A percentile compares a stretch with the other conserved stretches of the same genome.
phyloP scores from a whole-genome alignment of 2,888 invertebrate genomes.

The Lycia hirtaria region DNA sequence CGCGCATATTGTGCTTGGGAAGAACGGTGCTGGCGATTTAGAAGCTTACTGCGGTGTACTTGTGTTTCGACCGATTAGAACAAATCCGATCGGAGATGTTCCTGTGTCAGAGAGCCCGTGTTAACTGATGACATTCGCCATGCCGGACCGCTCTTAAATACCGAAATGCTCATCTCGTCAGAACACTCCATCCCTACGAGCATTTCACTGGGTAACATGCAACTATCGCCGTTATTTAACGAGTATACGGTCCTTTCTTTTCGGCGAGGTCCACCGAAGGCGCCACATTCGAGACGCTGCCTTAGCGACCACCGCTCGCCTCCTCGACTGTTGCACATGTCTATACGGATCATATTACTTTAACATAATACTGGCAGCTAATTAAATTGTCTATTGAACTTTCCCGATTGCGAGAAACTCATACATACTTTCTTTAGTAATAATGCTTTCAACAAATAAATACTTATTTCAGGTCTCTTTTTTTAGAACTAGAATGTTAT shows the following conservation, averaged over 20 bases:
- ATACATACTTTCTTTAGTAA: background rate
- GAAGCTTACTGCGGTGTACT: slow-evolving; percentile 57
- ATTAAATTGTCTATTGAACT: background rate
- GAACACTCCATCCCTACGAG: slow-evolving; percentile 82
- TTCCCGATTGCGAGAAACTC: background rate
- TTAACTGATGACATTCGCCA: slow-evolving; percentile 84
- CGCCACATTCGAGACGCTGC: slow-evolving; percentile 73
- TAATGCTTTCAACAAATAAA: background rate
- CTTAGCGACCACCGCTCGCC: slow-evolving; percentile 69
- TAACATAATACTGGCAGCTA: slow-evolving; percentile 15
- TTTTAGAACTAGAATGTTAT: no score
- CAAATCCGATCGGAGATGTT: slow-evolving; percentile 72
- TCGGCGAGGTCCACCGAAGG: slow-evolving; percentile 67
- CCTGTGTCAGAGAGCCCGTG: slow-evolving; percentile 72
- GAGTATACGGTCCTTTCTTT: slow-evolving; percentile 82
- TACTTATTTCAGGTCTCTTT: background rate
- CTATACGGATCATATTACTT: slow-evolving; percentile 54
- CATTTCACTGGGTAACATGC: slow-evolving; percentile 81
- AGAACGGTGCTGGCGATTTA: slow-evolving; percentile 49
- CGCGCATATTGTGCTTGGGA: slow-evolving; percentile 77
- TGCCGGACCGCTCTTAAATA: slow-evolving; percentile 83
- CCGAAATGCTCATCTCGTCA: slow-evolving; percentile 81
- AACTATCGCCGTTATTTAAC: slow-evolving; percentile 83
- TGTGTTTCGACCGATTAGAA: slow-evolving; percentile 53
- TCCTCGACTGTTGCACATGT: slow-evolving; percentile 42